phyloP scores from a whole-genome alignment of 2,888 invertebrate species.

The Tetragonisca angustula region DNA sequence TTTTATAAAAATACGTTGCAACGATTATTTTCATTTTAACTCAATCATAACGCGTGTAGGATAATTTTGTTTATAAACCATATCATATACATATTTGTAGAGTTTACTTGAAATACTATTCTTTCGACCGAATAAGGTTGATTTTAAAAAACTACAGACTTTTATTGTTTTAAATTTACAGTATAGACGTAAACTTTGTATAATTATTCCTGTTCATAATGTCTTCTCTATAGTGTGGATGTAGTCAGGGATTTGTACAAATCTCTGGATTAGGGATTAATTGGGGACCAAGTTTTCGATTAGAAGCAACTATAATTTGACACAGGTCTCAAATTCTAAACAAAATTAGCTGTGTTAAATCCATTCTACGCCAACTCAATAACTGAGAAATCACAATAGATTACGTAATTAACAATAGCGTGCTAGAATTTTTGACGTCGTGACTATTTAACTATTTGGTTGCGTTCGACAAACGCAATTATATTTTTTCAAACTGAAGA shows the following conservation, averaged over 20 bases:
- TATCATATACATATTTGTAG: not conserved
- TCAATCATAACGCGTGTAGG: not conserved
- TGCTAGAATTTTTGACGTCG: too few relatives aligned
- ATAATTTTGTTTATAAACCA: too few relatives aligned
- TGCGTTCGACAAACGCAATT: not conserved
- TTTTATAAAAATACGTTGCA: not conserved
- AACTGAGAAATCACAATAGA: not conserved
- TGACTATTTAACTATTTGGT: not conserved
- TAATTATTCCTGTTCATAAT: not conserved
- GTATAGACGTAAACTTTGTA: too few relatives aligned
- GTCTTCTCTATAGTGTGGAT: not conserved
- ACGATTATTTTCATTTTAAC: not conserved
- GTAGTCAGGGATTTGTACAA: not conserved
- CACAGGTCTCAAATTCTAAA: too few relatives aligned
- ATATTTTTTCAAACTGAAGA: too few relatives aligned
- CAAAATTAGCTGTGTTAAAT: not conserved
- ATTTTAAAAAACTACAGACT: not conserved
- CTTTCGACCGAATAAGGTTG: not conserved
- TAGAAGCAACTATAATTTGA: too few relatives aligned
- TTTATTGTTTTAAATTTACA: not conserved
- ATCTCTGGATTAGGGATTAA: too few relatives aligned
- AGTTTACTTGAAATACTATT: not conserved
- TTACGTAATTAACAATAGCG: too few relatives aligned
- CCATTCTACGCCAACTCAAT: not conserved
- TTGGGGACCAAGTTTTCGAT: too few relatives aligned